Evolutionary conservation across 2,888 invertebrate species (phyloP).

Genomic region (Scaptomyza polygonia): DNA sequence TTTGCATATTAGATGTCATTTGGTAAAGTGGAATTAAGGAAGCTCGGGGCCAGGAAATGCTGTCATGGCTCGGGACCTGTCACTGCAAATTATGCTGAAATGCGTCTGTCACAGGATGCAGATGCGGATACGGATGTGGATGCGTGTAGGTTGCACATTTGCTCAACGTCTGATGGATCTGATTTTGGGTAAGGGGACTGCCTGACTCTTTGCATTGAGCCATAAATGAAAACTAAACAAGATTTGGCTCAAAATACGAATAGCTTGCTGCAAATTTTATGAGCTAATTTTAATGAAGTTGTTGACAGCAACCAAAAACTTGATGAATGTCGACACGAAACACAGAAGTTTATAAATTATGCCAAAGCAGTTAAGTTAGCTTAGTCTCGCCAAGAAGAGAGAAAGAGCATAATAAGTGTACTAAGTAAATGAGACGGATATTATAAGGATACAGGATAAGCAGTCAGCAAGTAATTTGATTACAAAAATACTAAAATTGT

Average conservation of each 20-base stretch:
- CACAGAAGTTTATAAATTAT: constrained; percentile 77
- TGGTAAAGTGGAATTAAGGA: constrained; percentile 79
- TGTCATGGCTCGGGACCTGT: constrained; percentile 55
- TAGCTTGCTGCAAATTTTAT: constrained; percentile 75
- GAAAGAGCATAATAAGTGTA: constrained; percentile 8
- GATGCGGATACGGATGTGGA: constrained; percentile 34
- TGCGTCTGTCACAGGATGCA: constrained; percentile 75
- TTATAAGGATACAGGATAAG: constrained; percentile 5
- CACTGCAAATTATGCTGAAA: constrained; percentile 79
- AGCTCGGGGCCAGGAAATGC: constrained; percentile 55
- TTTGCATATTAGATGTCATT: constrained; percentile 83
- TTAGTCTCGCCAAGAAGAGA: constrained; percentile 22
- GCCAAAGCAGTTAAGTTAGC: constrained; percentile 50
- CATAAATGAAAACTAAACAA: constrained; percentile 81
- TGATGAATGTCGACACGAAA: constrained; percentile 75
- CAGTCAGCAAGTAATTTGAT: constrained; percentile 31
- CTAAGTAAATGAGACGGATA: constrained; percentile 2
- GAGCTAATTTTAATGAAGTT: constrained; percentile 82
- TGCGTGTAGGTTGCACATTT: constrained; percentile 63
- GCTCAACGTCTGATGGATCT: constrained; percentile 46
- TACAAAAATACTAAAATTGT: constrained; percentile 5
- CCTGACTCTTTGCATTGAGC: constrained; percentile 67
- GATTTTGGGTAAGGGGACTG: no score
- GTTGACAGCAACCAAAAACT: constrained; percentile 49
- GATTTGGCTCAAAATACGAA: constrained; percentile 59